Conservation (phyloP, 2,888 invertebrate species). For the Belgica antarctica region DNA sequence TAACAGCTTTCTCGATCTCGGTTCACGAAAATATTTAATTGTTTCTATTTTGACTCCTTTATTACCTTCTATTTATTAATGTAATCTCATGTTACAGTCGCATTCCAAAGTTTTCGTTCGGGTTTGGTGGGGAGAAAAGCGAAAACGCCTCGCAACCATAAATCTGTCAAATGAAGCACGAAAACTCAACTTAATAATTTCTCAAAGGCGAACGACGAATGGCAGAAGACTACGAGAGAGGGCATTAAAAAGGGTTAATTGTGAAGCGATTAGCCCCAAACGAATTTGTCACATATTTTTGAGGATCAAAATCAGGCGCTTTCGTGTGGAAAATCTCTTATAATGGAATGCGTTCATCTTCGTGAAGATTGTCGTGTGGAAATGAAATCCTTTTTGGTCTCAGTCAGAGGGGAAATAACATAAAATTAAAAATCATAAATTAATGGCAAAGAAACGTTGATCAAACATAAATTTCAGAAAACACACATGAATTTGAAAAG, state of each 20-base stretch:
- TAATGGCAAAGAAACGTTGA: conserved; percentile 18
- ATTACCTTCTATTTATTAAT: conserved; percentile 41
- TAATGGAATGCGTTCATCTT: neutral
- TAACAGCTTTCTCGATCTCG: neutral
- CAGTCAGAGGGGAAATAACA: no score
- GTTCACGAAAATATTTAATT: conserved; percentile 39
- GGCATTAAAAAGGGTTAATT: conserved; percentile 37
- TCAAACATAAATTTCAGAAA: conserved; percentile 4
- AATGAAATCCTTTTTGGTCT: no score
- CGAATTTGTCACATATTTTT: conserved; percentile 36
- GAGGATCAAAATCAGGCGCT: conserved; percentile 12
- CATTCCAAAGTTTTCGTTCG: conserved; percentile 40
- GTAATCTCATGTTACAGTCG: conserved; percentile 35
- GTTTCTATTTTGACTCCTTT: conserved; percentile 43
- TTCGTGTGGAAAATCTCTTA: conserved; percentile 23
- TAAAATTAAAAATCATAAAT: neutral
- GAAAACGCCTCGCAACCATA: conserved; percentile 30
- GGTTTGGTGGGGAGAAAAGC: conserved; percentile 3
- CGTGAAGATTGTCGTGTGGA: no score
- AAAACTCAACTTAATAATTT: conserved; percentile 37
- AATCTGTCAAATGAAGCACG: conserved; percentile 37
- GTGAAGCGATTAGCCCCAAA: neutral
- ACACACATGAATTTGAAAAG: no score
- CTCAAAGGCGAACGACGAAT: neutral
- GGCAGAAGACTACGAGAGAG: neutral